Percentiles rank a stretch among this genome's conserved stretches.
Conservation (phyloP, 2,113 vertebrate genomes). For the Camelus dromedarius region DNA sequence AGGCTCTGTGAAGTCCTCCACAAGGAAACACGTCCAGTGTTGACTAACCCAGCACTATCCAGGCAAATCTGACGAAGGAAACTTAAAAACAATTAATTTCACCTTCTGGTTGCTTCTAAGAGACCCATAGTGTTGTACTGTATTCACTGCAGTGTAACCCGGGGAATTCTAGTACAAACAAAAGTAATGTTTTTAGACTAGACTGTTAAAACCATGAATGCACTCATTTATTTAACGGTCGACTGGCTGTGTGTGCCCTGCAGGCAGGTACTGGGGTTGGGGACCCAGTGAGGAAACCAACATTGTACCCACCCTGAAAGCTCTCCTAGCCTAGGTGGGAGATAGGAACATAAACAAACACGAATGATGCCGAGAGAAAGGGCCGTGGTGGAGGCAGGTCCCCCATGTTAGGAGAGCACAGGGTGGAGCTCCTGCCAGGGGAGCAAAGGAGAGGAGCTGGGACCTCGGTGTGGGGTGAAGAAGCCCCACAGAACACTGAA, state of each 20-base stretch:
- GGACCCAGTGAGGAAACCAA: background rate
- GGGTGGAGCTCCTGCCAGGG: background rate
- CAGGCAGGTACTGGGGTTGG: background rate
- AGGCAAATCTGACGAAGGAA: background rate
- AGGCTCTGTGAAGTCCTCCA: background rate
- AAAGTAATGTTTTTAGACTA: background rate
- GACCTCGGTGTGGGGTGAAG: no score
- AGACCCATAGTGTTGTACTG: background rate
- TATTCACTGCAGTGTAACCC: background rate
- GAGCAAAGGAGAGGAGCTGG: rapidly evolving
- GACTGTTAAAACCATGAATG: background rate
- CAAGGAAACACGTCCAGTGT: background rate
- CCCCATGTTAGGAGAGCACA: background rate
- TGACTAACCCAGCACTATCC: background rate
- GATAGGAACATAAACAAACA: background rate
- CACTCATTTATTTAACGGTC: background rate
- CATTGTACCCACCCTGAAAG: background rate
- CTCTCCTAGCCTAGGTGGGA: background rate
- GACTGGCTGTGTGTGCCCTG: background rate
- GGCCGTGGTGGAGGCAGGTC: rapidly evolving
- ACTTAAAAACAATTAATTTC: background rate
- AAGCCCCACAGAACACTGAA: background rate
- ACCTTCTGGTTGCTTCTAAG: conserved; percentile 1
- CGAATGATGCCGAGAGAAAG: background rate
- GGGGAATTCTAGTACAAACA: background rate